These are phyloP conservation scores for Eupithecia abbreviata DNA, from an alignment of 2,888 invertebrate genomes.

Conservation along the genomic window DNA sequence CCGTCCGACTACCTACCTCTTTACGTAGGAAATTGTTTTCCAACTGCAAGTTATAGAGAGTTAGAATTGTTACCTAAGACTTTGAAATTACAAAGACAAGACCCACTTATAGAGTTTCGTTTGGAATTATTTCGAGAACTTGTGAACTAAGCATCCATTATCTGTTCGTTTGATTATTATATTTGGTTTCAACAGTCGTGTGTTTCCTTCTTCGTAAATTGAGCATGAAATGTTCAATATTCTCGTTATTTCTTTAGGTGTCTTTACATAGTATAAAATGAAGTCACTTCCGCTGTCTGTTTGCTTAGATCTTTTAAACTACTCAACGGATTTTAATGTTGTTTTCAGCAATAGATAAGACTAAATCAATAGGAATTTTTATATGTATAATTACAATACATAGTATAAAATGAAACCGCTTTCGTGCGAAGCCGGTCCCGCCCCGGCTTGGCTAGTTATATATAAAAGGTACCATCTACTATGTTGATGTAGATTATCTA, in stretches of 20 bases:
- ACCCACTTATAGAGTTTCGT: neutral
- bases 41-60: neutral
- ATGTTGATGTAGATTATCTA: neutral
- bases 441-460: too few relatives aligned
- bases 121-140: neutral
- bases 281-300: too few relatives aligned
- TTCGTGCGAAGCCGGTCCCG: too few relatives aligned
- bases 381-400: too few relatives aligned
- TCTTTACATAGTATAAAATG: too few relatives aligned
- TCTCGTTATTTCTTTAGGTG: neutral
- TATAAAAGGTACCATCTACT: too few relatives aligned
- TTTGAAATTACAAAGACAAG: constrained; percentile 1
- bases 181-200: neutral
- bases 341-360: too few relatives aligned
- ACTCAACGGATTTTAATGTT: too few relatives aligned
- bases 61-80: neutral
- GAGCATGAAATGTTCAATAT: neutral
- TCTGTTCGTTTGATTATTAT: neutral
- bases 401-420: too few relatives aligned
- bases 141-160: neutral
- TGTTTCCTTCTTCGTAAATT: neutral
- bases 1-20: constrained; percentile 9
- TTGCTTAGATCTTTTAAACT: too few relatives aligned
- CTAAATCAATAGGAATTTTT: too few relatives aligned
- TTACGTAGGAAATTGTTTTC: constrained; percentile 17